These are phyloP conservation scores for Triplophysa tibetana DNA, from an alignment of 2,113 vertebrate genomes.

Conservation along the genomic window DNA sequence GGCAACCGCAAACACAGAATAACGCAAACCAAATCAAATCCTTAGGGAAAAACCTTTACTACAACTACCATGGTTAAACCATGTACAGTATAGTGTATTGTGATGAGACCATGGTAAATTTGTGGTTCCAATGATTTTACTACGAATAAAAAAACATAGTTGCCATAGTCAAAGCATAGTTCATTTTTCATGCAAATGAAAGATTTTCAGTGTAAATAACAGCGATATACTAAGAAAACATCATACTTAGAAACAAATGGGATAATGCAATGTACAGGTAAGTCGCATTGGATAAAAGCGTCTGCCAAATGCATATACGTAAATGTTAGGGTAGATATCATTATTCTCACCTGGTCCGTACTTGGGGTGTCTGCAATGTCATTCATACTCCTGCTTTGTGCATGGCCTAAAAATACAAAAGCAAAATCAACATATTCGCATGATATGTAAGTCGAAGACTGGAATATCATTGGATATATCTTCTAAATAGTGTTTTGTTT, in stretches of 20 bases:
- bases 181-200: too few relatives aligned
- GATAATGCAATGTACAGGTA: too few relatives aligned
- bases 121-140: background rate
- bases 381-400: conserved; percentile 95
- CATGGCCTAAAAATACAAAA: conserved; percentile 76
- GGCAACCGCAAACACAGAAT: conserved; percentile 4
- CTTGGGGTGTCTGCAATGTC: conserved; percentile 90
- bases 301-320: too few relatives aligned
- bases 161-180: too few relatives aligned
- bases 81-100: too few relatives aligned
- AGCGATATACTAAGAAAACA: background rate
- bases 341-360: conserved; percentile 84
- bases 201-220: too few relatives aligned
- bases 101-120: too few relatives aligned
- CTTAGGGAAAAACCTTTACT: too few relatives aligned
- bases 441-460: background rate
- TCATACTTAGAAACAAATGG: background rate
- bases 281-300: too few relatives aligned
- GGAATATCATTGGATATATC: background rate
- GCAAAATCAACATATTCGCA: background rate
- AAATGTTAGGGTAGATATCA: too few relatives aligned
- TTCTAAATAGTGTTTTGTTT: too few relatives aligned
- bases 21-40: background rate
- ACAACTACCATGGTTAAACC: too few relatives aligned
- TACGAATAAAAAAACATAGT: background rate